These are phyloP conservation scores for Thymallus thymallus DNA, from an alignment of 2,113 vertebrate species.

Conservation along the genomic window DNA sequence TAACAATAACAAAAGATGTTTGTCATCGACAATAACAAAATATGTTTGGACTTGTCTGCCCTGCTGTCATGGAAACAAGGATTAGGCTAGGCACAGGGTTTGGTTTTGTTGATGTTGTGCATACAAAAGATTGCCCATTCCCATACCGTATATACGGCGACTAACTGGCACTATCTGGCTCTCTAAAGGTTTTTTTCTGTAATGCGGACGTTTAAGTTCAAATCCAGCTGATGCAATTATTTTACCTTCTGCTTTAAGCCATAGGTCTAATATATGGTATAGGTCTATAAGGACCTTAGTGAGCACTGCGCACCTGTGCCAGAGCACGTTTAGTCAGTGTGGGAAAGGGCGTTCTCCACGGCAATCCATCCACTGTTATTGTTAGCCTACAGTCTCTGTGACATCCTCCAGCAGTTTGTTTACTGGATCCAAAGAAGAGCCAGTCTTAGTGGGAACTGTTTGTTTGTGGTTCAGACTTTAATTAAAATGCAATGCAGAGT, in stretches of 20 bases:
- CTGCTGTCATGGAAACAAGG: conserved; percentile 74
- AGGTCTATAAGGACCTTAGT: too few relatives aligned
- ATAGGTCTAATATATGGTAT: too few relatives aligned
- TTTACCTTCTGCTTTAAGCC: background rate
- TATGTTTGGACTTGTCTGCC: conserved; percentile 79
- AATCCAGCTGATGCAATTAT: background rate
- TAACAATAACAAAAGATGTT: conserved; percentile 81
- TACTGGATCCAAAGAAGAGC: conserved; percentile 68
- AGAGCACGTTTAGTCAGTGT: conserved; percentile 50
- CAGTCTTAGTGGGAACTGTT: conserved; percentile 75
- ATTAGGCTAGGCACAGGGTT: conserved; percentile 70
- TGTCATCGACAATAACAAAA: conserved; percentile 78
- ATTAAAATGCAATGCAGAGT: conserved; percentile 78
- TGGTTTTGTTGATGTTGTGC: conserved; percentile 75
- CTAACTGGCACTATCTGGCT: conserved; percentile 39
- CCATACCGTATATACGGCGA: conserved; percentile 24
- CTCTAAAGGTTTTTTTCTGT: too few relatives aligned
- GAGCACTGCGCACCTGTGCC: conserved; percentile 43
- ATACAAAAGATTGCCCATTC: conserved; percentile 48
- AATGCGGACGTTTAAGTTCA: too few relatives aligned
- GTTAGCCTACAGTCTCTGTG: conserved; percentile 70
- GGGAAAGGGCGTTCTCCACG: conserved; percentile 60
- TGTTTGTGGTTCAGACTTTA: conserved; percentile 76
- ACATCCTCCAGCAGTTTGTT: conserved; percentile 73
- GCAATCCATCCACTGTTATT: conserved; percentile 66